Base-by-base conservation (phyloP, 1,140 invertebrate genomes). In the Anastatus disparis region DNA sequence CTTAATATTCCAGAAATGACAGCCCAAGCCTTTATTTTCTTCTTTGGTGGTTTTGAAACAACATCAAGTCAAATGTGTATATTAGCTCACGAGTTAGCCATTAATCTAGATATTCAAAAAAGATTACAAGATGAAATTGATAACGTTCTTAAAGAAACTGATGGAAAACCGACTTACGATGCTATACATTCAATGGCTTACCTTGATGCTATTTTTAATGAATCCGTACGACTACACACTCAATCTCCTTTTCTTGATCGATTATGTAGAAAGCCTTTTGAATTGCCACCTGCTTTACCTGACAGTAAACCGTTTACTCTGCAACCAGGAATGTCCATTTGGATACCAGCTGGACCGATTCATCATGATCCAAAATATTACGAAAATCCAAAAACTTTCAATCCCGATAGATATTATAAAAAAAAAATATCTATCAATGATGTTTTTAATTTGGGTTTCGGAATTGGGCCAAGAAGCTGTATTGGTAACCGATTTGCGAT, bases 221-320 rank as follows among this genome's bases (percentile, higher is more conserved):
- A n/a, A n/a, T n/a, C n/a, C n/a, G n/a, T n/a, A 35, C 79, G 90
- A 22, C 85, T 88, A 64, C 89, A 89, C 84, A 87, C 89, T 1
- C 78, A 86, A 3, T 83, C 83, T 6, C 73, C 85, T 8, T 75
- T 79, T 6, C 66, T 86, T 3, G 85, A 87, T 70, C 79, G 89
- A 35, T 72, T 82, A n/a, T 88, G 87, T 59, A 86, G 80, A n/a
- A 56, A 55, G 15, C 38, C 46, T 73, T 62, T 70, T 27, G 59
- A 70, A 64, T 59, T 70, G 22, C 69, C 69, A 12, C 69, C 69
- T 29, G 48, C 35, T 20, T 20, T 31, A 13, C 59, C 69, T 10
- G 69, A 48, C 9, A 29, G 8, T n/a, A 86, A 87, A 77, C 77
- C 81, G 6, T 86, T 85, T 4, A 82, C 81, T 22, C 79, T 88